Conservation (phyloP, 92 coral and sea anemone species). For the Porites divaricata region DNA sequence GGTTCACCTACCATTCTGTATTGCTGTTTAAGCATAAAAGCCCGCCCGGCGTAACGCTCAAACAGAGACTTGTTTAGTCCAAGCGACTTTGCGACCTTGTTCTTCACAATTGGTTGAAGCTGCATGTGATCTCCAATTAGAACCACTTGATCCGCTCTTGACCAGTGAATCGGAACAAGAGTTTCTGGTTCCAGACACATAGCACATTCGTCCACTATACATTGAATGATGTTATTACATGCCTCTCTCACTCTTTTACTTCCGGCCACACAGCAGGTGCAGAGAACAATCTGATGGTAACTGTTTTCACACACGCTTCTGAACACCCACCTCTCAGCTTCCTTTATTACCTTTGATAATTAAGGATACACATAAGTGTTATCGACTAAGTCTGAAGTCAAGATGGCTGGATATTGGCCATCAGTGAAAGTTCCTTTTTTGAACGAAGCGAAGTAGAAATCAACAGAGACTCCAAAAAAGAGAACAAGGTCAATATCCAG, state of each 20-base stretch:
- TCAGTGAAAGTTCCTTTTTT: no score
- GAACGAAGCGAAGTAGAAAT: no score
- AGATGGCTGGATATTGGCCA: no score
- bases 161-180: constrained; percentile 74
- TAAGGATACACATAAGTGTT: no score
- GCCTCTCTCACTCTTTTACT: constrained; percentile 29
- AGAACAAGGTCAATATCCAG: no score
- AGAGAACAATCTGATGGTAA: constrained; percentile 53
- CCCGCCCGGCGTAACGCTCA: constrained; percentile 63
- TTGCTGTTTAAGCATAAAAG: constrained; percentile 70
- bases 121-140: constrained; percentile 91
- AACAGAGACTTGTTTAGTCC: constrained; percentile 78
- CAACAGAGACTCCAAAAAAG: no score
- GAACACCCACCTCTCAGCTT: constrained; percentile 78
- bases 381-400: no score
- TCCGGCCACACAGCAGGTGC: constrained; percentile 78
- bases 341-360: background rate
- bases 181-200: constrained; percentile 90
- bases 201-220: constrained; percentile 88
- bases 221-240: constrained; percentile 55
- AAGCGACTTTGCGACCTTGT: constrained; percentile 62
- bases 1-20: constrained; percentile 79
- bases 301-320: background rate
- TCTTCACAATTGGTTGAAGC: constrained; percentile 77
- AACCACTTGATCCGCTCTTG: constrained; percentile 69